Base-by-base conservation (phyloP, 2,888 invertebrate genomes). In the Drosophila merina region DNA sequence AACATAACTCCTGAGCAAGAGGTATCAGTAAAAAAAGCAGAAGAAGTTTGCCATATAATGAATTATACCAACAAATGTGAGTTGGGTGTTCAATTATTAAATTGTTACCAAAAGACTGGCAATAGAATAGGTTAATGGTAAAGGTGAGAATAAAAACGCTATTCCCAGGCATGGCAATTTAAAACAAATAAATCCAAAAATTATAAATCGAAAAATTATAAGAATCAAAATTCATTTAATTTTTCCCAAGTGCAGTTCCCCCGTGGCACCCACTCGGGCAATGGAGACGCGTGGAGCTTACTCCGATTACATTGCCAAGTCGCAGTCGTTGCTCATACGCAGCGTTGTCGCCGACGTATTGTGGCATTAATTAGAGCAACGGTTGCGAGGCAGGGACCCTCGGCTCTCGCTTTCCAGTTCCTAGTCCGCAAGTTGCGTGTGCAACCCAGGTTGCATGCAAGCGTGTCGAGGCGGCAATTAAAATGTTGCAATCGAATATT, bases 311-410 rank as follows among this genome's bases (percentile, higher is more conserved):
- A 31, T 9, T 38, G 40, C 14, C 54, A 58, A 52, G 54, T 58
- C 54, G 26, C 10, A 10, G 26, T 14, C 30, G 68, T 75, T 71
- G 76, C 79, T 73, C 78, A 83, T 86, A 86, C 84, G 80, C 86
- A 79, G 47, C 62, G 75, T 81, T 75, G 77, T 54, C 68, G 62
- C 62, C 51, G 48, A 49, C 50, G 62, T 50, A 70, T 62, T 82
- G 63, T 26, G 70, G 76, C 71, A 79, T 87, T 85, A 85, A 86
- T 86, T 85, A 79, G 79, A 59, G 69, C 71, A 74, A 55, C 66
- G 62, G 59, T 57, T 14, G 25, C 57, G 38, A 63, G 50, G 63
- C 76, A 77, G 74, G 6, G 9, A 4, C 40, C 12, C 14, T 42
- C 12, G 36, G 12, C 12, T 12, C 36, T 36, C 8, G 10, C 44